Evolutionary conservation across 2,797 vertebrate species (phyloP).

Genomic region (Ammospiza maritima): DNA sequence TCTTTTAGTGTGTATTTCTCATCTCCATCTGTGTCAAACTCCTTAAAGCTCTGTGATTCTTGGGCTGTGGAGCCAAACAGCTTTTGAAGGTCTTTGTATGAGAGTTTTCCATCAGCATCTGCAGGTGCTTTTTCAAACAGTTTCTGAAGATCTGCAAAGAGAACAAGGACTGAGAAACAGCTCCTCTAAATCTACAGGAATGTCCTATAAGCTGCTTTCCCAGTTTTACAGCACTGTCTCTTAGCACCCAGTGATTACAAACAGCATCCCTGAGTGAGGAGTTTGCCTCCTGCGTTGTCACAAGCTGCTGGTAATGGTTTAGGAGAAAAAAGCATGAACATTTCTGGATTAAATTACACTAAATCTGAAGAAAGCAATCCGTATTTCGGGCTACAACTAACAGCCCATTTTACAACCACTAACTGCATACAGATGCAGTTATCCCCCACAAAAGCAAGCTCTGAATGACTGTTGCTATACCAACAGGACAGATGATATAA

Average conservation of each 20-base stretch:
- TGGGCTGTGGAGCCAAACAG: slow-evolving; percentile 61
- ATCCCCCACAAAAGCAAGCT: neutral
- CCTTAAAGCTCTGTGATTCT: slow-evolving; percentile 59
- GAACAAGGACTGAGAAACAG: neutral
- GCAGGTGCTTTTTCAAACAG: slow-evolving; percentile 68
- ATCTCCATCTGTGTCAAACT: slow-evolving; percentile 77
- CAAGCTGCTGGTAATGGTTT: neutral
- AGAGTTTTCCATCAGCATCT: slow-evolving; percentile 69
- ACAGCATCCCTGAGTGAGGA: neutral
- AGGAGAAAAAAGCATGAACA: neutral
- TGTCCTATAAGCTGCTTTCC: neutral
- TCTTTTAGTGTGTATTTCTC: slow-evolving; percentile 76
- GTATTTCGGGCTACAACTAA: neutral
- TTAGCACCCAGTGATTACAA: neutral
- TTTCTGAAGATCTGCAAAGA: slow-evolving; percentile 77
- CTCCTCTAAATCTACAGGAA: neutral
- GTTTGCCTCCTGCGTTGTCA: neutral
- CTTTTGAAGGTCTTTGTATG: slow-evolving; percentile 71
- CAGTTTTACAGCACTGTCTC: neutral
- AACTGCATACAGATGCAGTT: slow-evolving; percentile 24
- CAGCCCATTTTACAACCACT: neutral
- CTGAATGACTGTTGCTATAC: slow-evolving; percentile 50
- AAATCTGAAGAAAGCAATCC: neutral
- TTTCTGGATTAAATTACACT: slow-evolving; percentile 6
- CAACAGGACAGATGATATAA: slow-evolving; percentile 24